A percentile compares a stretch with the other conserved stretches of the same genome.
Evolutionary conservation across 2,888 invertebrate genomes (phyloP).

Genomic region (Xanthostigma xanthostigma): DNA sequence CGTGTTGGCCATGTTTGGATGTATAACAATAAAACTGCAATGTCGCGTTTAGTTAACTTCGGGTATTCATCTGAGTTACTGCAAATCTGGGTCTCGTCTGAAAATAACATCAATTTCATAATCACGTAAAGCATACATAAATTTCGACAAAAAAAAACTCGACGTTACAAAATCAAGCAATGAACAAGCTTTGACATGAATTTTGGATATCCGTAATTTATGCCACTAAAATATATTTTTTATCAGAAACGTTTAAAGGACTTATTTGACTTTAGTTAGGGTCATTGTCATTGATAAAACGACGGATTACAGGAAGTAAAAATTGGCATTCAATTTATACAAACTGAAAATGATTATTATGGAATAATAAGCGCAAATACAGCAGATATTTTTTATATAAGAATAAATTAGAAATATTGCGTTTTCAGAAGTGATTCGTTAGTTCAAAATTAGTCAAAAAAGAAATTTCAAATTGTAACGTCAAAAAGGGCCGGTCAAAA

Average conservation of each 20-base stretch:
- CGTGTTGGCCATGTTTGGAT: slow-evolving; percentile 83
- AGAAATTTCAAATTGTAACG: neutral
- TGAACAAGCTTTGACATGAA: slow-evolving; percentile 1
- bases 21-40: slow-evolving; percentile 69
- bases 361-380: neutral
- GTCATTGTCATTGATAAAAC: too few species aligned
- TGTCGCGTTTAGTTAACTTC: slow-evolving; percentile 60
- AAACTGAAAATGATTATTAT: neutral
- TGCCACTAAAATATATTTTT: too few species aligned
- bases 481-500: slow-evolving; percentile 6
- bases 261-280: too few species aligned
- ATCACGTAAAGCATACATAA: neutral
- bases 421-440: neutral
- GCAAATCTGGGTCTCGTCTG: slow-evolving; percentile 67
- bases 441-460: neutral
- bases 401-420: neutral
- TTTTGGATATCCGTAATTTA: too few species aligned
- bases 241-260: too few species aligned
- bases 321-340: too few species aligned
- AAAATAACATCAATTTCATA: slow-evolving; percentile 19
- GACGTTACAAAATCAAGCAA: neutral
- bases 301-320: too few species aligned
- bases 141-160: slow-evolving; percentile 3
- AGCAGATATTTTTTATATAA: neutral
- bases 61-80: slow-evolving; percentile 65